These are phyloP conservation scores for Muraenolepis orangiensis DNA, from an alignment of 2,797 vertebrate species.

Conservation along the genomic window DNA sequence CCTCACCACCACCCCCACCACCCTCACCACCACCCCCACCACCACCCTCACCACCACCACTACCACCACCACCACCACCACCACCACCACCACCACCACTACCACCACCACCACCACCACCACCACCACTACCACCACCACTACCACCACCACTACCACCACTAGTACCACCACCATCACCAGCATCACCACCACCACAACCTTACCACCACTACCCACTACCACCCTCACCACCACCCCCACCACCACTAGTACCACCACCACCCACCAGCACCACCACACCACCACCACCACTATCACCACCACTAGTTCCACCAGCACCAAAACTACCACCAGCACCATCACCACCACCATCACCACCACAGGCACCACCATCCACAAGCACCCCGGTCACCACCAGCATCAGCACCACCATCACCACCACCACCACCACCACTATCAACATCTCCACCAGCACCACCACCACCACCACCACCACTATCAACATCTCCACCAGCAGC, in stretches of 20 bases:
- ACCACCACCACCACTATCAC: constrained; percentile 36
- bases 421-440: constrained; percentile 7
- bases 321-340: constrained; percentile 33
- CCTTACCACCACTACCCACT: constrained; percentile 11
- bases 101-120: constrained; percentile 35
- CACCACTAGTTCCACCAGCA: too few species aligned
- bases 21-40: constrained; percentile 10
- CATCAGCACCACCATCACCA: constrained; percentile 29
- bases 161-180: too few species aligned
- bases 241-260: constrained; percentile 11
- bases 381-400: constrained; percentile 21
- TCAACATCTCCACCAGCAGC: too few species aligned
- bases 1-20: background rate
- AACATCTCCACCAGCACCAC: constrained; percentile 42
- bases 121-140: constrained; percentile 24
- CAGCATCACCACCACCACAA: constrained; percentile 31
- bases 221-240: too few species aligned
- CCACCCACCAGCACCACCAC: too few species aligned
- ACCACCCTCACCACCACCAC: constrained; percentile 7
- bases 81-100: constrained; percentile 7
- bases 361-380: too few species aligned
- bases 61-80: background rate
- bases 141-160: constrained; percentile 11
- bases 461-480: background rate
- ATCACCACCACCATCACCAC: constrained; percentile 11